These are phyloP conservation scores for Siniperca knerii DNA, from an alignment of 2,113 vertebrate genomes.

Conservation along the genomic window DNA sequence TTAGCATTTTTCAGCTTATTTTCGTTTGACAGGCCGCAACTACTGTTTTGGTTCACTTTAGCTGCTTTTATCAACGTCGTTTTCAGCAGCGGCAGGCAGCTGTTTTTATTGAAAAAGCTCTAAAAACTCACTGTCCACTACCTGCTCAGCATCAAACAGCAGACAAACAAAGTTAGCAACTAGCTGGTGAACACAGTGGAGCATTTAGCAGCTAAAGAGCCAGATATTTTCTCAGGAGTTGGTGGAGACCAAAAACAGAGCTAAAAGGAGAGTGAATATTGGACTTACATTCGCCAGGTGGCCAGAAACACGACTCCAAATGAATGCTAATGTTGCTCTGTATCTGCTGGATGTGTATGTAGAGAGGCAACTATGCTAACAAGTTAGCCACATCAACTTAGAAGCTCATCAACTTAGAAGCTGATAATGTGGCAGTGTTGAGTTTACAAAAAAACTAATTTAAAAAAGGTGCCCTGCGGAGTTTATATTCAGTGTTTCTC, in stretches of 20 bases:
- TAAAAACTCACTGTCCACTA: background rate
- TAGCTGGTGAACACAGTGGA: background rate
- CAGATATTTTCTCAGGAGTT: too few species aligned
- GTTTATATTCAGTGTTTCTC: background rate
- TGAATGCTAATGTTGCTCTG: background rate
- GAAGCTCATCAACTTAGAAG: background rate
- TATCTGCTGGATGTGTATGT: background rate
- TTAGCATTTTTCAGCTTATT: slow-evolving; percentile 2
- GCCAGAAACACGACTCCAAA: background rate
- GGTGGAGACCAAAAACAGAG: too few species aligned
- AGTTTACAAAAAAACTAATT: background rate
- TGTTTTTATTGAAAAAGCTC: too few species aligned
- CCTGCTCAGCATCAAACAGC: slow-evolving; percentile 12
- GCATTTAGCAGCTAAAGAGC: background rate
- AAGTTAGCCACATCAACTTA: background rate
- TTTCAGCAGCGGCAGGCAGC: background rate
- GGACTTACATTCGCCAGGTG: too few species aligned
- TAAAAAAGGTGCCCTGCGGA: too few species aligned
- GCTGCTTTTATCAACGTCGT: background rate
- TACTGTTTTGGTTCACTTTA: background rate
- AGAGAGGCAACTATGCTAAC: background rate
- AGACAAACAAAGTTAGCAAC: background rate
- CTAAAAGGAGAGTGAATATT: too few species aligned
- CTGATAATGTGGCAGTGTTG: background rate
- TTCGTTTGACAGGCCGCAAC: background rate